phyloP scores from a whole-genome alignment of 2,113 vertebrate species.

The Tenebrosternarchus preto region DNA sequence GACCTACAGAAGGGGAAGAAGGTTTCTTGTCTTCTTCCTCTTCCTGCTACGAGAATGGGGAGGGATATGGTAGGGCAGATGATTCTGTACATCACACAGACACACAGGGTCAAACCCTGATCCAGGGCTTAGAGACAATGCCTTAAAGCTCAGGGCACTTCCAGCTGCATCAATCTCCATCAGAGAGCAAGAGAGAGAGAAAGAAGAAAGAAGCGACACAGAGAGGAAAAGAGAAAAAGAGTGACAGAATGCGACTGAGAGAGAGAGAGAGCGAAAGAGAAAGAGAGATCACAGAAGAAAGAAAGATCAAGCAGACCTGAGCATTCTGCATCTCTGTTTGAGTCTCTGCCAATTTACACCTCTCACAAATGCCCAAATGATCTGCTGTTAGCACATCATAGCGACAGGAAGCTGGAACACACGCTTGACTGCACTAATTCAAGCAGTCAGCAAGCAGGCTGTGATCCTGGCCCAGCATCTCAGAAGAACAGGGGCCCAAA shows the following conservation, averaged over 20 bases:
- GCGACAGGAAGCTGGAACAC: constrained; percentile 24
- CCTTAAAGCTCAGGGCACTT: constrained; percentile 4
- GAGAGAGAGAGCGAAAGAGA: not conserved
- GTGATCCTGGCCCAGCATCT: not conserved
- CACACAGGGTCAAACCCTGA: not conserved
- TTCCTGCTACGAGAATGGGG: not conserved
- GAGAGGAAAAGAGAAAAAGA: not conserved
- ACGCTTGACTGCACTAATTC: constrained; percentile 32
- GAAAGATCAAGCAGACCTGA: not conserved
- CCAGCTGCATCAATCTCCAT: constrained; percentile 11
- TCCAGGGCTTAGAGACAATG: constrained; percentile 17
- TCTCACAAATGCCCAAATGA: constrained; percentile 32
- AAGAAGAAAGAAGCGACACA: not conserved
- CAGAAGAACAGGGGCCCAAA: not conserved
- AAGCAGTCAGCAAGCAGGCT: constrained; percentile 3
- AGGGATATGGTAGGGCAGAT: not conserved
- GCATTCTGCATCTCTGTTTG: constrained; percentile 4
- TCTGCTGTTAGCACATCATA: constrained; percentile 31
- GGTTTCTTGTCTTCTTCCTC: not conserved
- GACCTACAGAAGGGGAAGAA: not conserved
- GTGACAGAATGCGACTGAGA: not conserved
- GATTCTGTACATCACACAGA: not conserved
- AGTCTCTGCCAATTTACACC: constrained; percentile 11
- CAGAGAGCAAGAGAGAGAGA: not conserved
- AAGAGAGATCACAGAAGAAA: not conserved